These are phyloP conservation scores for Caerostris darwini DNA, from an alignment of 1,140 invertebrate genomes.

Conservation along the genomic window DNA sequence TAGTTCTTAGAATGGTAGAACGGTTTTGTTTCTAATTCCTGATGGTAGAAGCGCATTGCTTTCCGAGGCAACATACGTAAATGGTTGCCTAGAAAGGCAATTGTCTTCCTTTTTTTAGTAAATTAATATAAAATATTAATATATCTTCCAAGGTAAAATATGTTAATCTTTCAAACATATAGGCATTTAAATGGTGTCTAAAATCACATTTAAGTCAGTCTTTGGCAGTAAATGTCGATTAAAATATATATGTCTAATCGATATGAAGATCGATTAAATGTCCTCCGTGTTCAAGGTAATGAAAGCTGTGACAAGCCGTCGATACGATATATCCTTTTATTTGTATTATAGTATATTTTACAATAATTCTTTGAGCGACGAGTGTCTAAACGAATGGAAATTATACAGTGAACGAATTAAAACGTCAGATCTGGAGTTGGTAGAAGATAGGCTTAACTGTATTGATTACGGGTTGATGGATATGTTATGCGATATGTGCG, in stretches of 20 bases:
- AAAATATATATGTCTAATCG: conserved; percentile 45
- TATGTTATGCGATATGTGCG: neutral
- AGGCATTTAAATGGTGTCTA: no score
- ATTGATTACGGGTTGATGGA: neutral
- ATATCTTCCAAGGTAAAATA: no score
- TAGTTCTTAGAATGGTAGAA: no score
- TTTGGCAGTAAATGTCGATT: conserved; percentile 59
- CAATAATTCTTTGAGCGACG: neutral
- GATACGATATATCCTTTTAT: neutral
- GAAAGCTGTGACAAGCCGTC: conserved; percentile 37
- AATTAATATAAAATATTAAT: no score
- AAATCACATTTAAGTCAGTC: neutral
- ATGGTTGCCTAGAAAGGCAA: no score
- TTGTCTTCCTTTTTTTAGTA: no score
- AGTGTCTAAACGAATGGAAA: neutral
- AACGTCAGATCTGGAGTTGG: neutral
- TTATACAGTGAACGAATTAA: neutral
- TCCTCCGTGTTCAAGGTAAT: conserved; percentile 14
- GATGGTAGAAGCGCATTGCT: no score
- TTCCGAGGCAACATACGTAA: no score
- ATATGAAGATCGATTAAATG: conserved; percentile 22
- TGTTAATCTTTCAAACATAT: no score
- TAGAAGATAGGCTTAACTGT: neutral
- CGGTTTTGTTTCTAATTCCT: no score
- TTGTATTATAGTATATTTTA: neutral